These are phyloP conservation scores for Diachrysia chrysitis DNA, from an alignment of 2,888 invertebrate genomes.

Conservation along the genomic window DNA sequence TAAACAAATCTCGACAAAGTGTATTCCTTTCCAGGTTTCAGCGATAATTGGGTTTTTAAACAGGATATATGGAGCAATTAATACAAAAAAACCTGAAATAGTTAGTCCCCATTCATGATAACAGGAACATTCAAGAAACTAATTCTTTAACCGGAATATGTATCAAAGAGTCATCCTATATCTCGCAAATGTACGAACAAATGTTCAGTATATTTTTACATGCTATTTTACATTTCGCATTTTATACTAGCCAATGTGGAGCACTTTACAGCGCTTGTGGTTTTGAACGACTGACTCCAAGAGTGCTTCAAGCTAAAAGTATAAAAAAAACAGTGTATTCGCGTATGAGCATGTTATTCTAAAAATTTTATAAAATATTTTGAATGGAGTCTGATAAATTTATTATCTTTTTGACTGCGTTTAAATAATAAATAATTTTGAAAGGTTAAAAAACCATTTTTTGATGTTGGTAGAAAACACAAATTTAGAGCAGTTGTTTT, in stretches of 20 bases:
- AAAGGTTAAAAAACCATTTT: not conserved
- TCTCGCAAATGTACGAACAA: not conserved
- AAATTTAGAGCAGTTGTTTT: not conserved
- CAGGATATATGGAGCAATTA: not conserved
- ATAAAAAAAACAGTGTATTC: not conserved
- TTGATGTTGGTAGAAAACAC: not conserved
- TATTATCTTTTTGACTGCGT: not conserved
- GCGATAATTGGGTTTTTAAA: too few species aligned
- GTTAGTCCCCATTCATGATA: not conserved
- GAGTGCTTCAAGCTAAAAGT: constrained; percentile 12
- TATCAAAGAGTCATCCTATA: not conserved
- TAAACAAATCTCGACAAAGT: too few species aligned
- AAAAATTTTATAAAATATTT: not conserved
- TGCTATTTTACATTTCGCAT: constrained; percentile 27
- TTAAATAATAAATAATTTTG: too few species aligned
- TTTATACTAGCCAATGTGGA: constrained; percentile 33
- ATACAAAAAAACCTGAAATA: not conserved
- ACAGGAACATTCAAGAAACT: not conserved
- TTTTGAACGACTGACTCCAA: constrained; percentile 43
- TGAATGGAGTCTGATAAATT: not conserved
- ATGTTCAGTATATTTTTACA: constrained; percentile 32
- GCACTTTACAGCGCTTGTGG: constrained; percentile 38
- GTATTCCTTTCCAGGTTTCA: too few species aligned
- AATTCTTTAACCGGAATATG: not conserved
- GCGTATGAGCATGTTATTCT: not conserved